These are phyloP conservation scores for Toxotes lorentzi DNA, from an alignment of 2,797 vertebrate genomes.

Conservation along the genomic window DNA sequence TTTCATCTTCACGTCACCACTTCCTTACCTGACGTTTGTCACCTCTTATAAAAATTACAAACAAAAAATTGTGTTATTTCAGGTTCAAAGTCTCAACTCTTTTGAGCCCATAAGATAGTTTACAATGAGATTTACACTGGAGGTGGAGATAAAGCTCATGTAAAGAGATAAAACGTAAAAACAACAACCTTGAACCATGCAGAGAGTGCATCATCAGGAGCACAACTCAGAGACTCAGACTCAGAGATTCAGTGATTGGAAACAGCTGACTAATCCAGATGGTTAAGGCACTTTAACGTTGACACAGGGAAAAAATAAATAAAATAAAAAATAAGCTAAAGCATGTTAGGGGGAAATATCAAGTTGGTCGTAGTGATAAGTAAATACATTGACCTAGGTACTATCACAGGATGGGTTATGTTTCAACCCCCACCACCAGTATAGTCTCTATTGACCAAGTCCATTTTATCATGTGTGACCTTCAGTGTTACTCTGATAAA, in stretches of 20 bases:
- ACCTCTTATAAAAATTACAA: constrained; percentile 9
- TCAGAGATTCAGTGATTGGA: too few species aligned
- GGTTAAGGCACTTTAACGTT: neutral
- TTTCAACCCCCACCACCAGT: neutral
- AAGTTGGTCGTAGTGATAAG: neutral
- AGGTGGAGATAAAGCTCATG: constrained; percentile 46
- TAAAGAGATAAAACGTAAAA: constrained; percentile 36
- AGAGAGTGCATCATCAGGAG: neutral
- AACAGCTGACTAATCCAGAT: constrained; percentile 5
- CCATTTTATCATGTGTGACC: constrained; percentile 15
- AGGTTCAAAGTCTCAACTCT: constrained; percentile 54
- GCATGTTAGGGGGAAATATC: neutral
- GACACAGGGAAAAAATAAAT: too few species aligned
- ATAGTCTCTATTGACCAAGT: neutral
- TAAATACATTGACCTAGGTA: constrained; percentile 19
- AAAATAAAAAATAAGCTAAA: neutral
- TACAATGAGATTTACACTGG: constrained; percentile 40
- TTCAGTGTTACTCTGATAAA: constrained; percentile 26
- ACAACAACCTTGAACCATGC: constrained; percentile 49
- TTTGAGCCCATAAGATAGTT: constrained; percentile 27
- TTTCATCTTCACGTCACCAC: neutral
- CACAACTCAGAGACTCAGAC: neutral
- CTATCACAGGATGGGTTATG: constrained; percentile 2
- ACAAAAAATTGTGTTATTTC: constrained; percentile 9
- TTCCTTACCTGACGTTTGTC: constrained; percentile 2